phyloP scores from a whole-genome alignment of 2,888 invertebrate genomes.

The Sesamia inferens region DNA sequence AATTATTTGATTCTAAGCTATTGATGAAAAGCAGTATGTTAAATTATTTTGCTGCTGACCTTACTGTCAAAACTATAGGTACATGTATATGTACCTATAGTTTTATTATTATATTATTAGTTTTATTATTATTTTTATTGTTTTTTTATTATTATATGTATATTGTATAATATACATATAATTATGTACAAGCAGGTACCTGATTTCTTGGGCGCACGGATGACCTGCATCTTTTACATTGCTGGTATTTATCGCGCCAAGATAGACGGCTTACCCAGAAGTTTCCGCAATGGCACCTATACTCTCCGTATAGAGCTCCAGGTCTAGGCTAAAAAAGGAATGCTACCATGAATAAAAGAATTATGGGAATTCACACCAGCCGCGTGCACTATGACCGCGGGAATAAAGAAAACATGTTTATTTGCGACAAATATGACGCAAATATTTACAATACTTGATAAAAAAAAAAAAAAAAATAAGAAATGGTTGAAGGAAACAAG shows the following conservation, averaged over 20 bases:
- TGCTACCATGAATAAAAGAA: not conserved
- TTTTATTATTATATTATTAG: too few relatives aligned
- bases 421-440: too few relatives aligned
- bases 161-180: too few relatives aligned
- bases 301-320: conserved; percentile 68
- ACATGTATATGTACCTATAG: too few relatives aligned
- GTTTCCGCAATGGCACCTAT: conserved; percentile 69
- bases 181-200: too few relatives aligned
- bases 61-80: not conserved
- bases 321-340: conserved; percentile 36
- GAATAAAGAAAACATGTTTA: too few relatives aligned
- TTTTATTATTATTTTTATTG: too few relatives aligned
- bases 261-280: conserved; percentile 73
- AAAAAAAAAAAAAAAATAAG: too few relatives aligned
- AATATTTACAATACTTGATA: too few relatives aligned
- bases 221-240: conserved; percentile 67
- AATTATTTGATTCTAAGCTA: not conserved
- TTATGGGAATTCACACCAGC: not conserved
- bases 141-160: too few relatives aligned
- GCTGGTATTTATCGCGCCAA: conserved; percentile 68
- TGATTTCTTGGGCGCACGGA: conserved; percentile 63
- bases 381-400: not conserved
- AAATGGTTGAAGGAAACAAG: too few relatives aligned
- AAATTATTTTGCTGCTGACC: not conserved
- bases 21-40: not conserved